phyloP scores from a whole-genome alignment of 2,113 vertebrate genomes.

The Hydrolagus affinis region DNA sequence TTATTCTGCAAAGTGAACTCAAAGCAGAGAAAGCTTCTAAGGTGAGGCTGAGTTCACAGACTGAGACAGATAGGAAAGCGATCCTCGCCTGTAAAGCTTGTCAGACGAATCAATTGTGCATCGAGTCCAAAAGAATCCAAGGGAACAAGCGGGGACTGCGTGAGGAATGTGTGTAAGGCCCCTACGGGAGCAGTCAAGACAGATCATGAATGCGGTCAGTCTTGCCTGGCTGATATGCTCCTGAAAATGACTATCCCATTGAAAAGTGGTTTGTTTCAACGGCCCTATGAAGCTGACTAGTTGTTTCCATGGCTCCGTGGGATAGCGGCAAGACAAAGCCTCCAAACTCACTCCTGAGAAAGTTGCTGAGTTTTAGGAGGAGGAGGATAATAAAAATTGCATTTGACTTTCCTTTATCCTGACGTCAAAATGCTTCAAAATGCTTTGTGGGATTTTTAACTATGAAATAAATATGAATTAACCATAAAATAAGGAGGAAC shows the following conservation, averaged over 20 bases:
- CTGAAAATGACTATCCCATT: background rate
- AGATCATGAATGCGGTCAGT: background rate
- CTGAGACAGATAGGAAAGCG: no score
- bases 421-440: no score
- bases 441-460: no score
- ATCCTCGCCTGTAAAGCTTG: no score
- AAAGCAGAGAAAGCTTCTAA: no score
- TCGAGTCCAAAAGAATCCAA: background rate
- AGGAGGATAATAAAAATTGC: no score
- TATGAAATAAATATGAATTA: no score
- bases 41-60: no score
- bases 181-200: background rate
- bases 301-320: conserved; percentile 6
- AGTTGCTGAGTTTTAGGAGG: background rate
- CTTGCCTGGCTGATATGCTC: background rate
- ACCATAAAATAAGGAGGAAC: no score
- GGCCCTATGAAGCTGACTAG: background rate
- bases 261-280: background rate
- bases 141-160: background rate
- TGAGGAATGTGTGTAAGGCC: conserved; percentile 14
- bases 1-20: background rate
- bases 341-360: conserved; percentile 1
- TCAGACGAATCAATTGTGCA: no score
- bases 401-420: no score
- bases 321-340: background rate